These are phyloP conservation scores for Lepus timidus DNA, from an alignment of 2,113 vertebrate genomes.

Conservation along the genomic window DNA sequence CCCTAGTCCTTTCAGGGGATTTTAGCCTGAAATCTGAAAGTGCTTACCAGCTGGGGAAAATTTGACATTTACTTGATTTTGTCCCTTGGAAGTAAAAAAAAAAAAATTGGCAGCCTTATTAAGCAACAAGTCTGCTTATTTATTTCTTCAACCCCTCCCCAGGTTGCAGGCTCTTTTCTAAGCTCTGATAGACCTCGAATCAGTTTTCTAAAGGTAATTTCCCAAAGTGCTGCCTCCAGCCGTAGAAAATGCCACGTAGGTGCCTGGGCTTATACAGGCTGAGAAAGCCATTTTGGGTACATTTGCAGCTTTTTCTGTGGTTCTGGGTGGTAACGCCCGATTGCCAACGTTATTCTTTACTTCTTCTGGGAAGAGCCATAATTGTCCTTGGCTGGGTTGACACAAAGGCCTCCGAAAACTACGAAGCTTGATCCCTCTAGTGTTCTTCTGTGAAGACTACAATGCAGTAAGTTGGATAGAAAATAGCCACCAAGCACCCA, in stretches of 20 bases:
- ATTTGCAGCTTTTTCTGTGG: constrained; percentile 86
- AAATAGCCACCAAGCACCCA: not conserved
- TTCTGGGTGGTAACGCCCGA: constrained; percentile 88
- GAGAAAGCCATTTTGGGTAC: constrained; percentile 85
- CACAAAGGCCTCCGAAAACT: constrained; percentile 54
- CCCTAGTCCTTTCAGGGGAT: not conserved
- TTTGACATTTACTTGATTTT: constrained; percentile 70
- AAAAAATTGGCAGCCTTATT: constrained; percentile 59
- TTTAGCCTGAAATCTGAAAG: constrained; percentile 70
- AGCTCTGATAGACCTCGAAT: constrained; percentile 73
- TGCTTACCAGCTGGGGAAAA: constrained; percentile 76
- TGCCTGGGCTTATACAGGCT: constrained; percentile 81
- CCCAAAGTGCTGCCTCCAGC: constrained; percentile 66
- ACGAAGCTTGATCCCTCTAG: constrained; percentile 89
- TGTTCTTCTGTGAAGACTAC: constrained; percentile 84
- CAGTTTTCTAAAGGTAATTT: constrained; percentile 85
- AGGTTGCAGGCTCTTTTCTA: constrained; percentile 84
- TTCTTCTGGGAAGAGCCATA: constrained; percentile 77
- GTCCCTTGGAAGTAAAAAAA: constrained; percentile 45
- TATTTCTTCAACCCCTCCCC: constrained; percentile 58
- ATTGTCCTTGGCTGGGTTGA: constrained; percentile 77
- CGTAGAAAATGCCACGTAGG: constrained; percentile 88
- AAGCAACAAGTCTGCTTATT: constrained; percentile 72
- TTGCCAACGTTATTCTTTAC: constrained; percentile 79
- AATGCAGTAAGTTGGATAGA: not conserved